Conservation (phyloP, 2,888 invertebrate genomes). For the Hypsopygia costalis region DNA sequence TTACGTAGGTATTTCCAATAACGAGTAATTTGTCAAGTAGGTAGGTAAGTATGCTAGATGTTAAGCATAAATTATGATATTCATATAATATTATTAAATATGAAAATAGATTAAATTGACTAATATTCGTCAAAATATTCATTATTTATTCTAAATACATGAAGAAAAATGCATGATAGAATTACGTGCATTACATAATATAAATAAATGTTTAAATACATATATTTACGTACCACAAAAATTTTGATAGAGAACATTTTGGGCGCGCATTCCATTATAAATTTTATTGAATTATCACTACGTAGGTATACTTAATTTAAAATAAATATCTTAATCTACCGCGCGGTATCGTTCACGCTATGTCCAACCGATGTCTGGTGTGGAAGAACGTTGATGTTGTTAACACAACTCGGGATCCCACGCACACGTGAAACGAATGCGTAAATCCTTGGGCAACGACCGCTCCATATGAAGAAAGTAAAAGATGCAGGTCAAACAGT, state of each 20-base stretch:
- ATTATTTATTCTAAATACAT: too few relatives aligned
- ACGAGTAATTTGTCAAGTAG: too few relatives aligned
- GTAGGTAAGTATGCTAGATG: too few relatives aligned
- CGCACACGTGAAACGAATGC: constrained; percentile 45
- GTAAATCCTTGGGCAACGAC: constrained; percentile 55
- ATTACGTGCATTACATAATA: too few relatives aligned
- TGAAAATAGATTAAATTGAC: too few relatives aligned
- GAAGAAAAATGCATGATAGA: too few relatives aligned
- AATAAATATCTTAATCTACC: neutral
- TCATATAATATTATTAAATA: too few relatives aligned
- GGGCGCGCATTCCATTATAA: constrained; percentile 11
- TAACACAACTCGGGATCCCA: constrained; percentile 56
- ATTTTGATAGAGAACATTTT: constrained; percentile 3
- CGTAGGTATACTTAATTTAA: neutral
- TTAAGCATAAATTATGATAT: too few relatives aligned
- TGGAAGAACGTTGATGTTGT: constrained; percentile 34
- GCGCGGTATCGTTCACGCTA: neutral
- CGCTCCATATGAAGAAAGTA: constrained; percentile 34
- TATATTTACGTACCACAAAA: constrained; percentile 13
- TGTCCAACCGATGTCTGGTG: constrained; percentile 45
- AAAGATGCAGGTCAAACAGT: neutral
- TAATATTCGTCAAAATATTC: too few relatives aligned
- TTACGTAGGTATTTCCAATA: too few relatives aligned
- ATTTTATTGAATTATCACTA: neutral
- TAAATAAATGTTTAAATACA: too few relatives aligned